Conservation (phyloP, 2,113 vertebrate genomes). For the Pelecanus crispus region DNA sequence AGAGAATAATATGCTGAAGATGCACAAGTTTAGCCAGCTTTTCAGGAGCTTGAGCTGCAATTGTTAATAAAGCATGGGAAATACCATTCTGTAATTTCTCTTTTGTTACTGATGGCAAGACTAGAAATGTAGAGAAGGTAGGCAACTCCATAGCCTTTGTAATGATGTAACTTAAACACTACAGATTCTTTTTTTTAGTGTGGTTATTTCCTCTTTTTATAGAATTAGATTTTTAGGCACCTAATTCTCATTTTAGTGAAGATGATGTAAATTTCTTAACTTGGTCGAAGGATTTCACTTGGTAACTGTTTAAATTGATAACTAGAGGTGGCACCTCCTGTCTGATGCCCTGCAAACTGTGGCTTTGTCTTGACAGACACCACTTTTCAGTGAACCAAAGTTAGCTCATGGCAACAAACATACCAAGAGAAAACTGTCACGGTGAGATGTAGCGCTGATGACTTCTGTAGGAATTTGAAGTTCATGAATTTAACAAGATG, state of each 20-base stretch:
- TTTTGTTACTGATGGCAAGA: neutral
- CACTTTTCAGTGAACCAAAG: neutral
- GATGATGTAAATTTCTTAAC: neutral
- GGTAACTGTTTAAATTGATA: neutral
- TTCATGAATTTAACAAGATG: neutral
- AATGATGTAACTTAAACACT: neutral
- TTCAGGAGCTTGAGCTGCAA: neutral
- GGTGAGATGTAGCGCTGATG: neutral
- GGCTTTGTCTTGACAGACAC: neutral
- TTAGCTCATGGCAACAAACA: neutral
- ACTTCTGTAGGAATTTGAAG: neutral
- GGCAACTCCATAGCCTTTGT: neutral
- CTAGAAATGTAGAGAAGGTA: neutral
- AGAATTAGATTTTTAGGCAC: neutral
- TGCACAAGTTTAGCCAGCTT: neutral
- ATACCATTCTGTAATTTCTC: neutral
- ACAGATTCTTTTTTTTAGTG: neutral
- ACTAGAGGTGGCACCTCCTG: neutral
- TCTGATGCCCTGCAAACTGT: neutral
- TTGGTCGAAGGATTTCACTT: neutral
- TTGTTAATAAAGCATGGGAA: neutral
- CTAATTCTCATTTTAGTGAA: neutral
- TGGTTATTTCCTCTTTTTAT: neutral
- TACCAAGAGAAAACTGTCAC: neutral
- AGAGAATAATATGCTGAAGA: neutral